Conservation (phyloP, 2,888 invertebrate genomes). For the Calameuta filiformis region DNA sequence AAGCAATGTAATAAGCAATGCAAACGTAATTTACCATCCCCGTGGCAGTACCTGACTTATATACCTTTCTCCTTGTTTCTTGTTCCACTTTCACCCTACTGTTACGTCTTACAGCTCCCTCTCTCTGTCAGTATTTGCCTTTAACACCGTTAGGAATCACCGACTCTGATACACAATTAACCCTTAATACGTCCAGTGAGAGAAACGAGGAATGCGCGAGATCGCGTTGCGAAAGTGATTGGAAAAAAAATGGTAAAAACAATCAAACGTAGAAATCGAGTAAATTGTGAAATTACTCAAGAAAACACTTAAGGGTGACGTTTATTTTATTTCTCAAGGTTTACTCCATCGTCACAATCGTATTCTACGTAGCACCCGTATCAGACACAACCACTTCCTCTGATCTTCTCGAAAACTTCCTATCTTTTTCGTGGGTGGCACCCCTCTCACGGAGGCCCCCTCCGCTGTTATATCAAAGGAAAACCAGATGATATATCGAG, state of each 20-base stretch:
- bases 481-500: slow-evolving; percentile 49
- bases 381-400: background rate
- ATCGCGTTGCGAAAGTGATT: background rate
- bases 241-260: background rate
- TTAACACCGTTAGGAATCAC: background rate
- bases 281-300: background rate
- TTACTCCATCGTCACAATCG: slow-evolving; percentile 16
- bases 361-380: background rate
- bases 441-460: background rate
- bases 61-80: background rate
- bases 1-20: slow-evolving; percentile 43
- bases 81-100: background rate
- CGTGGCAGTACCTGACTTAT: slow-evolving; percentile 6
- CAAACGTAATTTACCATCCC: slow-evolving; percentile 41
- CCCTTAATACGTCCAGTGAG: background rate
- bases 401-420: background rate
- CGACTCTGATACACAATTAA: background rate
- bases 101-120: background rate
- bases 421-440: background rate
- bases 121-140: background rate
- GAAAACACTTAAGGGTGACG: background rate
- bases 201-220: background rate
- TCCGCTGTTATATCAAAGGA: slow-evolving; percentile 37
- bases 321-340: slow-evolving; percentile 7
- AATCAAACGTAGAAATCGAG: background rate